Evolutionary conservation across 2,888 invertebrate species (phyloP), one percentile per base, ranked within the genome.

Genomic region (Troglohyphantes excavatus): DNA sequence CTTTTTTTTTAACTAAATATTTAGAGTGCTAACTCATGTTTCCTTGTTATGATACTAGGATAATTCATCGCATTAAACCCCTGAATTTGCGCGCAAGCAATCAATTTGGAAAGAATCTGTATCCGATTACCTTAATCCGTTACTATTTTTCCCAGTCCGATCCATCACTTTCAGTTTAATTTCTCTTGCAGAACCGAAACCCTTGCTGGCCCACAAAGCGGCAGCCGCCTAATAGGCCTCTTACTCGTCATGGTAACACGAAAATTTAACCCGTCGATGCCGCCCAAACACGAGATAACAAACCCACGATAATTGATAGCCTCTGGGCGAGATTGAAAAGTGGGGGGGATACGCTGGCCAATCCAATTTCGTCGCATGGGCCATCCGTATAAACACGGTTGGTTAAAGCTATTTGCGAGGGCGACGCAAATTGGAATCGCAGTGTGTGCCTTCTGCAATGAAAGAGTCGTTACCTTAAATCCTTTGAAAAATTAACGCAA

Each of bases 401-500:
- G n/a, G n/a, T 78, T 27, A 39, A 63, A 75, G 17, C 75, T 53
- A 39, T 23, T 65, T n/a, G 68, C 9, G 33, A 59, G 39, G 82
- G 63, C 70, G 73, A 43, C 65, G 72, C 65, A 73, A 83, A 83
- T 73, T 61, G 43, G 21, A 67, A 79, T 65, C 29, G 19, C 33
- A 59, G 7, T 13, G 19, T 33, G 21, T 29, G 59, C 9, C 29
- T 75, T 21, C 75, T 13, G 17, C 63, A 78, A 75, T 75, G 67
- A 72, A 70, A 82, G 82, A 83, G 73, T 26, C 65, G 72, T 82
- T 82, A 72, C 70, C 23, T 46, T n/a, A 82, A 81, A 61, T 33
- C 83, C 61, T 83, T 83, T 83, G 83, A 83, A 83, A 83, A 83
- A 83, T 83, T 83, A 83, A 83, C 83, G 73, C 61, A 21, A n/a